Evolutionary conservation across 2,797 vertebrate genomes (phyloP).

Genomic region (Pipistrellus kuhlii): DNA sequence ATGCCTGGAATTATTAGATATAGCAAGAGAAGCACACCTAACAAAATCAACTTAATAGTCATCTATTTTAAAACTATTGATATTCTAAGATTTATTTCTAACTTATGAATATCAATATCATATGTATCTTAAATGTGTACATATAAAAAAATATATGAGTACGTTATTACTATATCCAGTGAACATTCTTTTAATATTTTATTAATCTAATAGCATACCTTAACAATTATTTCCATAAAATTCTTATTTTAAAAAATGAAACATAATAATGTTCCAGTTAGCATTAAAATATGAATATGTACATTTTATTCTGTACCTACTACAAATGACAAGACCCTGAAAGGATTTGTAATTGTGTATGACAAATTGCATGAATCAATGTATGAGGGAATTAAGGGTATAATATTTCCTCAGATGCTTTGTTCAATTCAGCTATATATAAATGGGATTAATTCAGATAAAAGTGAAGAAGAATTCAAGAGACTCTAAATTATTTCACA

Average conservation of each 20-base stretch:
- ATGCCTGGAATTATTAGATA: not conserved
- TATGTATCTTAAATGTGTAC: not conserved
- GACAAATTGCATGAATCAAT: constrained; percentile 20
- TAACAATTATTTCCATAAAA: not conserved
- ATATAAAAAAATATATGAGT: not conserved
- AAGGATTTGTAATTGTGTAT: constrained; percentile 32
- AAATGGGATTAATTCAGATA: constrained; percentile 57
- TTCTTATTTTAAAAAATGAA: not conserved
- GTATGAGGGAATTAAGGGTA: not conserved
- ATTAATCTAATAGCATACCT: not conserved
- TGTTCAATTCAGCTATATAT: constrained; percentile 31
- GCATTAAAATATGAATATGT: not conserved
- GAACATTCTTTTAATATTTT: not conserved
- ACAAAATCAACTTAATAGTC: not conserved
- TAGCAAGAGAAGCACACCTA: not conserved
- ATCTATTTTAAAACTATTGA: not conserved
- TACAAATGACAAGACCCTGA: not conserved
- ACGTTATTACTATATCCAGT: not conserved
- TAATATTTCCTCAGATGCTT: constrained; percentile 56
- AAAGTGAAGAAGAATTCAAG: constrained; percentile 56
- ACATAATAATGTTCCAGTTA: not conserved
- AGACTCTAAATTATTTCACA: constrained; percentile 49
- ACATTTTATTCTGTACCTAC: not conserved
- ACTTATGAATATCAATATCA: not conserved
- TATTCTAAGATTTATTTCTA: not conserved